phyloP scores from a whole-genome alignment of 2,797 vertebrate species.

The Rhabdophis nuchalis region DNA sequence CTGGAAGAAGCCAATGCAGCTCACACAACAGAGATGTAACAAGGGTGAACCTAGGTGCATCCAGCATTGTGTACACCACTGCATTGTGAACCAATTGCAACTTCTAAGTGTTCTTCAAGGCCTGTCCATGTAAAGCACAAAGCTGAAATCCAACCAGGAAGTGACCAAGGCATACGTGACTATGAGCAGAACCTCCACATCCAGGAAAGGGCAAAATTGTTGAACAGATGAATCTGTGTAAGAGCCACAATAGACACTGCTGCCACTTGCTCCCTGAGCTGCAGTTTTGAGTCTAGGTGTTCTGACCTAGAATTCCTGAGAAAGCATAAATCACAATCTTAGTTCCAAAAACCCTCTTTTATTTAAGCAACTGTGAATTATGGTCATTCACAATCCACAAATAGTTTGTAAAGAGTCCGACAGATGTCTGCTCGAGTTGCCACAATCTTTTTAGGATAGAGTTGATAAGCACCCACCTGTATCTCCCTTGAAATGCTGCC shows the following conservation, averaged over 20 bases:
- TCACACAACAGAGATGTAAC: not conserved
- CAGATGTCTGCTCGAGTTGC: too few species aligned
- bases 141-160: not conserved
- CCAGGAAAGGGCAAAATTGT: not conserved
- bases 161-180: not conserved
- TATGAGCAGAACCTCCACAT: not conserved
- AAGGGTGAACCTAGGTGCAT: not conserved
- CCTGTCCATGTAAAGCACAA: not conserved
- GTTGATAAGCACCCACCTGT: too few species aligned
- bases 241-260: not conserved
- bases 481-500: too few species aligned
- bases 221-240: not conserved
- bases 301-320: too few species aligned
- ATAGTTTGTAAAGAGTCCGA: too few species aligned
- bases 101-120: not conserved
- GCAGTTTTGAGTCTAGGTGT: not conserved
- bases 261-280: not conserved
- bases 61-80: not conserved
- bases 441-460: too few species aligned
- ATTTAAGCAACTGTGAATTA: too few species aligned
- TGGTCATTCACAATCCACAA: too few species aligned
- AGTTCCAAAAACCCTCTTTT: too few species aligned
- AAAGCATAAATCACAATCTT: too few species aligned
- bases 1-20: not conserved
- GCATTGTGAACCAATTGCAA: not conserved